Conservation (phyloP, 2,888 invertebrate species). For the Syrista parreyssii region DNA sequence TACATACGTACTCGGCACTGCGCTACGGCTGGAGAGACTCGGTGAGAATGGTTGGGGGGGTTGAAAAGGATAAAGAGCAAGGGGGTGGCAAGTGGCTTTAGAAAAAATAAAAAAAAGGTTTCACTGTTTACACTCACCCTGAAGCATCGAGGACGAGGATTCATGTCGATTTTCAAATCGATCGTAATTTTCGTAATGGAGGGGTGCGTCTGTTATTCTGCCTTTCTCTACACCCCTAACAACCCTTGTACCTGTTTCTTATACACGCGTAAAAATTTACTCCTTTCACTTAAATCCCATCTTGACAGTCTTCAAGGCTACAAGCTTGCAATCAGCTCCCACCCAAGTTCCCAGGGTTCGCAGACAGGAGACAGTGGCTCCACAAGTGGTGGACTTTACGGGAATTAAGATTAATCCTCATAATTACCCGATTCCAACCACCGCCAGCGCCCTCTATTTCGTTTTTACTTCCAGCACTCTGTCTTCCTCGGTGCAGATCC, state of each 20-base stretch:
- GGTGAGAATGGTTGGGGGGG: conserved; percentile 27
- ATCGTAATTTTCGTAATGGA: no score
- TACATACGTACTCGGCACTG: conserved; percentile 55
- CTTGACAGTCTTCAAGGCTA: no score
- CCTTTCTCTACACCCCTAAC: no score
- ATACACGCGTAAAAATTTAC: no score
- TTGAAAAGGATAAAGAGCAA: conserved; percentile 8
- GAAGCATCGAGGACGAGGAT: no score
- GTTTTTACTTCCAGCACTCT: conserved; percentile 48
- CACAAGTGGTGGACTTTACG: conserved; percentile 65
- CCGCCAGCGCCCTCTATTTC: conserved; percentile 44
- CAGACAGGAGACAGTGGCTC: conserved; percentile 38
- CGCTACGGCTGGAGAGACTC: conserved; percentile 18
- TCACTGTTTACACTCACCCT: no score
- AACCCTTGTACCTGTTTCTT: no score
- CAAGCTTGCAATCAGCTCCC: neutral
- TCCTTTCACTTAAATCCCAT: no score
- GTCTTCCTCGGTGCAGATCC: conserved; percentile 5
- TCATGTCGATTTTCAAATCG: no score
- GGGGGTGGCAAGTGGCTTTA: no score
- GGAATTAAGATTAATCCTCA: conserved; percentile 65
- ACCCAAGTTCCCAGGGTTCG: neutral
- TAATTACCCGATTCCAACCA: conserved; percentile 58
- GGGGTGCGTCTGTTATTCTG: no score
- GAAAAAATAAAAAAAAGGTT: no score